phyloP scores from a whole-genome alignment of 2,888 invertebrate genomes.

The Orthosia gothica region DNA sequence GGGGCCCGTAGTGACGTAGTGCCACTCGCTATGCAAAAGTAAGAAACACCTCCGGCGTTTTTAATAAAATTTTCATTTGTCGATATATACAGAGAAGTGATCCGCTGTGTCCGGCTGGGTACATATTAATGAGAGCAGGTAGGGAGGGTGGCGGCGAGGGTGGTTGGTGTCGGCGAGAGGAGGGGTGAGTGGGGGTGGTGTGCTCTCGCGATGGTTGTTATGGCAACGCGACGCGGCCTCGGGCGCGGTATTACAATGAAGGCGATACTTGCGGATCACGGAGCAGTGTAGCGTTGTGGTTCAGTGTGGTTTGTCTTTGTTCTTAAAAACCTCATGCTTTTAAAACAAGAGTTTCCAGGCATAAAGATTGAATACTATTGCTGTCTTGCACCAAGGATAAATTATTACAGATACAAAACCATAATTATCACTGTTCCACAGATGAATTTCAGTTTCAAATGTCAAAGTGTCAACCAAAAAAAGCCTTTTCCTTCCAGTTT shows the following conservation, averaged over 20 bases:
- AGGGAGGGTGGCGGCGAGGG: conserved; percentile 67
- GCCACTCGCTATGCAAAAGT: conserved; percentile 44
- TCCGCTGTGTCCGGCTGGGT: conserved; percentile 86
- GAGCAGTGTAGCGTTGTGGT: conserved; percentile 63
- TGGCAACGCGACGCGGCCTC: conserved; percentile 89
- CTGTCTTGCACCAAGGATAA: too few relatives aligned
- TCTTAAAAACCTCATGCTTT: not conserved
- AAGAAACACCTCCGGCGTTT: conserved; percentile 55
- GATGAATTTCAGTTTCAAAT: not conserved
- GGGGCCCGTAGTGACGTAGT: conserved; percentile 9
- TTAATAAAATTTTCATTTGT: conserved; percentile 77
- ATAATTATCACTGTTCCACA: not conserved
- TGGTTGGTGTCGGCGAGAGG: conserved; percentile 53
- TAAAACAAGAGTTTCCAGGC: not conserved
- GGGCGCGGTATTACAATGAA: conserved; percentile 86
- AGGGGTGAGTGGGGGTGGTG: conserved; percentile 68
- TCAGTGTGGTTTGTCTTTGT: conserved; percentile 34
- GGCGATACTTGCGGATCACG: conserved; percentile 78
- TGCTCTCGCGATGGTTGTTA: conserved; percentile 78
- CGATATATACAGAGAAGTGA: conserved; percentile 78
- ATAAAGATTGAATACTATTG: too few relatives aligned
- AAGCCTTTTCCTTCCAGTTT: too few relatives aligned
- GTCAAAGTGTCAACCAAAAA: too few relatives aligned
- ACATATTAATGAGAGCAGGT: conserved; percentile 90
- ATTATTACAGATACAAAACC: too few relatives aligned